A percentile compares a stretch with the other conserved stretches of the same genome.
Conservation (phyloP, 2,888 invertebrate species). For the Neocrepidodera transversa region DNA sequence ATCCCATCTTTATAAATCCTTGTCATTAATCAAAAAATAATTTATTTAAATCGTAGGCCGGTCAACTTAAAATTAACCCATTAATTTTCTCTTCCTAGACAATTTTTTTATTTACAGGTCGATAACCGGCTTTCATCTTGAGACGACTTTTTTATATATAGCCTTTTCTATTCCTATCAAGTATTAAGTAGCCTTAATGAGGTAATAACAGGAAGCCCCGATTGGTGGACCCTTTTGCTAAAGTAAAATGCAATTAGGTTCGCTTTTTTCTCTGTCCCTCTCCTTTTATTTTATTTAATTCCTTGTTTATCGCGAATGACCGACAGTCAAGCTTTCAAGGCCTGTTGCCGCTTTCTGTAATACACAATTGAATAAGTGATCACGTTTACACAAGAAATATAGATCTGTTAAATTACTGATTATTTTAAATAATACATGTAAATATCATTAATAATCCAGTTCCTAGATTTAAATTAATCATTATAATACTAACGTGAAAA, state of each 20-base stretch:
- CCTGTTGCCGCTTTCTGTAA: conserved; percentile 24
- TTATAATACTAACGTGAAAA: too few species aligned
- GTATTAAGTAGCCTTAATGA: conserved; percentile 34
- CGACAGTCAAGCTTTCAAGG: conserved; percentile 25
- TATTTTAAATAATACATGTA: too few species aligned
- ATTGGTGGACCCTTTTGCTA: conserved; percentile 20
- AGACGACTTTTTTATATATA: conserved; percentile 18
- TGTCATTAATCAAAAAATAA: too few species aligned
- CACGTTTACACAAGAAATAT: background rate
- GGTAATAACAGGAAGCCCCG: conserved; percentile 39
- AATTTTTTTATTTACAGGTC: conserved; percentile 27
- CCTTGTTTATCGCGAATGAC: conserved; percentile 17
- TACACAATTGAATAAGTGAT: background rate
- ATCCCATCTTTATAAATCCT: too few species aligned
- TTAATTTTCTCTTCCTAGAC: conserved; percentile 11
- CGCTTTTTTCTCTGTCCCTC: conserved; percentile 29
- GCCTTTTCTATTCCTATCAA: conserved; percentile 29
- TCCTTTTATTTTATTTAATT: conserved; percentile 26
- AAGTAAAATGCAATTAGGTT: conserved; percentile 32
- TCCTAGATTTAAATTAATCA: too few species aligned
- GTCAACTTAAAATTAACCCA: background rate
- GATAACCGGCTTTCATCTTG: conserved; percentile 34
- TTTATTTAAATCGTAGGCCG: background rate
- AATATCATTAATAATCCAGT: too few species aligned
- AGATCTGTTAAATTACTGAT: too few species aligned